These are phyloP conservation scores for Lochmaea crataegi DNA, from an alignment of 2,888 invertebrate genomes.

Conservation along the genomic window DNA sequence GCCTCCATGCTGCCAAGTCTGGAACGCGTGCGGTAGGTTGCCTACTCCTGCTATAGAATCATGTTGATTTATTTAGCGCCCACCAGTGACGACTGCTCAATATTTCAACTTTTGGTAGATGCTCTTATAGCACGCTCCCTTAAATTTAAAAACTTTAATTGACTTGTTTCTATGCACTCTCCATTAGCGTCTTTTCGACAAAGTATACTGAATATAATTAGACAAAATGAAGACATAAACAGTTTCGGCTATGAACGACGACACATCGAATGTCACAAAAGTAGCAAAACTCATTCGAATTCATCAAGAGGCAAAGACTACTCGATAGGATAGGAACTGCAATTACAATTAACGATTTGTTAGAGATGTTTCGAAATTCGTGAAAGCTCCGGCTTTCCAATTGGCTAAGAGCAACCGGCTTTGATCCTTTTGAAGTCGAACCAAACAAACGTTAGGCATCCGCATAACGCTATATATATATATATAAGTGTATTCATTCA, in stretches of 20 bases:
- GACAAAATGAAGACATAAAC: background rate
- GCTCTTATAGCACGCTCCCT: too few species aligned
- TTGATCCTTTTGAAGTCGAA: constrained; percentile 59
- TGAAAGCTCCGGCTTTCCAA: constrained; percentile 52
- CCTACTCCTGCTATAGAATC: too few species aligned
- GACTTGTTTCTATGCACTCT: too few species aligned
- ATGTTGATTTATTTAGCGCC: too few species aligned
- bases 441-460: constrained; percentile 54
- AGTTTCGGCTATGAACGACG: too few species aligned
- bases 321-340: constrained; percentile 30
- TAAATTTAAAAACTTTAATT: too few species aligned
- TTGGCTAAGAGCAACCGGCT: constrained; percentile 60
- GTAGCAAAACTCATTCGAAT: constrained; percentile 25
- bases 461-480: constrained; percentile 52
- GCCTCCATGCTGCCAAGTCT: too few species aligned
- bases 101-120: too few species aligned
- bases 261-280: constrained; percentile 13
- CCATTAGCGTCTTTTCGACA: too few species aligned
- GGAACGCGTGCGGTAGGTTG: too few species aligned
- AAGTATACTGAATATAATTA: too few species aligned
- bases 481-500: constrained; percentile 56
- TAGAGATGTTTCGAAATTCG: constrained; percentile 29
- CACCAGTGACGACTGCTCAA: too few species aligned
- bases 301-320: constrained; percentile 30
- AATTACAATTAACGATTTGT: constrained; percentile 37